Evolutionary conservation across 2,888 invertebrate species (phyloP).

Genomic region (Acleris sparsana): DNA sequence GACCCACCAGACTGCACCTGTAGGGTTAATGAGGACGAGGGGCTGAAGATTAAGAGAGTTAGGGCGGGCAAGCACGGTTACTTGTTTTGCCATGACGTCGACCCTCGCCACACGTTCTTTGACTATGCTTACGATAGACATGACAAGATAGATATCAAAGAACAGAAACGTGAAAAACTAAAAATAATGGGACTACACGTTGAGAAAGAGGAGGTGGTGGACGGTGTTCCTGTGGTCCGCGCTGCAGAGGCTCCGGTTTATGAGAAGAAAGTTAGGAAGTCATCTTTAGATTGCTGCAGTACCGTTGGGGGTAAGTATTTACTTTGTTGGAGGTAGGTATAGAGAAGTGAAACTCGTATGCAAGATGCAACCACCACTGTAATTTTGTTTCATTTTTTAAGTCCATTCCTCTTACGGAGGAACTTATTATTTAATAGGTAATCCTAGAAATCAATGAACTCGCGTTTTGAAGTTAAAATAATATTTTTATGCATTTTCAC

Average conservation of each 20-base stretch:
- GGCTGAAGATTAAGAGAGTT: constrained; percentile 59
- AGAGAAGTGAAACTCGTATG: too few species aligned
- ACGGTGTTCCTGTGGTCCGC: not conserved
- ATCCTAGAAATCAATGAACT: too few species aligned
- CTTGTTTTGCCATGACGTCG: constrained; percentile 73
- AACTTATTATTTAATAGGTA: too few species aligned
- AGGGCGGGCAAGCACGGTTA: constrained; percentile 70
- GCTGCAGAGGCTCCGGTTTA: constrained; percentile 52
- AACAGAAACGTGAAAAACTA: constrained; percentile 53
- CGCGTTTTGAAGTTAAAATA: too few species aligned
- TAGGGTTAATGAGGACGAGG: constrained; percentile 45
- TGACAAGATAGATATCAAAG: constrained; percentile 58
- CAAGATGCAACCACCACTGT: too few species aligned
- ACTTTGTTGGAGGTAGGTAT: not conserved
- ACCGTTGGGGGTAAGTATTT: constrained; percentile 67
- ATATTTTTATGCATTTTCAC: too few species aligned
- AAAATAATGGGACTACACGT: constrained; percentile 64
- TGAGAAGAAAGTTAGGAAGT: constrained; percentile 59
- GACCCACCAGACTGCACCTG: constrained; percentile 54
- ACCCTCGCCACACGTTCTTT: constrained; percentile 72
- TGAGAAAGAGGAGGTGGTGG: constrained; percentile 34
- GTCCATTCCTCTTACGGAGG: too few species aligned
- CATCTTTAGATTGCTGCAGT: constrained; percentile 76
- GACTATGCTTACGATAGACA: constrained; percentile 69
- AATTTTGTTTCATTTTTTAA: too few species aligned